Conservation (phyloP, 2,888 invertebrate genomes). For the Drosophila prostipennis region DNA sequence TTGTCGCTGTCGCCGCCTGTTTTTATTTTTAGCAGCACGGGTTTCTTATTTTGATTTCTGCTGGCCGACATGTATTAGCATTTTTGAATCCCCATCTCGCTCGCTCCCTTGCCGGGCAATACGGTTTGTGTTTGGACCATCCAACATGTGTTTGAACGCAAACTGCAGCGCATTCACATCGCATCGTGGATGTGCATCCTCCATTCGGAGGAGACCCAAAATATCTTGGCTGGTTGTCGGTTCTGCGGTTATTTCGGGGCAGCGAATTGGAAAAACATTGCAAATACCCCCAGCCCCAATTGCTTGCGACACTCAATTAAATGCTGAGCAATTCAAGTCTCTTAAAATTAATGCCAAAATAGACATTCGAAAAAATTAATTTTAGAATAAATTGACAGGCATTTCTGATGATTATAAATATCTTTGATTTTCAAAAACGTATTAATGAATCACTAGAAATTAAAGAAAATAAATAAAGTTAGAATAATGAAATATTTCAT, state of each 20-base stretch:
- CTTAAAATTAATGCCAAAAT: slow-evolving; percentile 12
- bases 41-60: slow-evolving; percentile 71
- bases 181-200: slow-evolving; percentile 45
- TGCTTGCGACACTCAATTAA: slow-evolving; percentile 33
- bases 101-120: background rate
- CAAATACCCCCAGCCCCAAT: slow-evolving; percentile 15
- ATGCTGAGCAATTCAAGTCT: slow-evolving; percentile 6
- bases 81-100: slow-evolving; percentile 51
- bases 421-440: background rate
- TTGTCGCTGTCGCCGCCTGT: slow-evolving; percentile 49
- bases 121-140: slow-evolving; percentile 42
- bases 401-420: background rate
- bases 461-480: no score
- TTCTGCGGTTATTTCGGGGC: slow-evolving; percentile 54
- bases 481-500: no score
- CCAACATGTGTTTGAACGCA: slow-evolving; percentile 76
- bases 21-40: slow-evolving; percentile 70
- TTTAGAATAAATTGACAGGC: slow-evolving; percentile 16
- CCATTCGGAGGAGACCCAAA: slow-evolving; percentile 30
- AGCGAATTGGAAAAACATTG: slow-evolving; percentile 39
- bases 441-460: background rate
- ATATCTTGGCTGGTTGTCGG: slow-evolving; percentile 2
- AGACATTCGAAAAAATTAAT: slow-evolving; percentile 2
- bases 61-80: slow-evolving; percentile 57
- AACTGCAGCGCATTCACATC: slow-evolving; percentile 29